Base-by-base conservation (phyloP, 2,888 invertebrate species). In the Phoenoteleia sp. region DNA sequence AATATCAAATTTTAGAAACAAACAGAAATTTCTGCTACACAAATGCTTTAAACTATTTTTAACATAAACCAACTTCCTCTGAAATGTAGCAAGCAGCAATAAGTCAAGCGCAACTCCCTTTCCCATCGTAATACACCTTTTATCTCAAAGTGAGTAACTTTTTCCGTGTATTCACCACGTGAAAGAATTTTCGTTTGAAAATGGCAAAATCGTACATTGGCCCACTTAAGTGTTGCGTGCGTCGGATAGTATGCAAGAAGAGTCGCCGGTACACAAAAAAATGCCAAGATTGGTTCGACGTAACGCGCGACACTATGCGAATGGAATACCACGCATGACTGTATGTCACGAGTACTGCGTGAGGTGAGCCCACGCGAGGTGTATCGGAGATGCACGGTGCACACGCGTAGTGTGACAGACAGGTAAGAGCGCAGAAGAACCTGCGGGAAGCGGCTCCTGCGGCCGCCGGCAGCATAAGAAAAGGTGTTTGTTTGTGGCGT, bases 261-360 rank as follows among this genome's bases (percentile, higher is more conserved):
- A 47, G 36, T 66, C 33, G 39, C 15, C 29, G 11, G 42, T 54
- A 23, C 74, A 56, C 56, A 45, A 75, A 36, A 60, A 42, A 64
- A 42, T 29, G 64, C n/a, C 33, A 56, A 66, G n/a, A 76, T 47
- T 66, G 25, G 33, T 76, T 19, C 56, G 66, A 19, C 58, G 58
- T 58, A 52, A 76, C 56, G 56, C 76, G 47, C 76, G 76, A 66
- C 56, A 66, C 66, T 76, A n/a, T 54, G 58, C 76, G 66, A 76
- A 45, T 66, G 66, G 29, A 76, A 56, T 66, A 58, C 56, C 66
- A 76, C 76, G 66, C 76, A 47, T 76, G 76, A 76, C 76, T 76
- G 76, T 66, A 49, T 23, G 47, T 58, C 47, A 66, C 39, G 54
- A 29, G 56, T 58, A 17, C 29, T 42, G 33, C 47, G 58, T 47